These are phyloP conservation scores for Drosophila suboccidentalis DNA, from an alignment of 2,888 invertebrate genomes.

Conservation along the genomic window DNA sequence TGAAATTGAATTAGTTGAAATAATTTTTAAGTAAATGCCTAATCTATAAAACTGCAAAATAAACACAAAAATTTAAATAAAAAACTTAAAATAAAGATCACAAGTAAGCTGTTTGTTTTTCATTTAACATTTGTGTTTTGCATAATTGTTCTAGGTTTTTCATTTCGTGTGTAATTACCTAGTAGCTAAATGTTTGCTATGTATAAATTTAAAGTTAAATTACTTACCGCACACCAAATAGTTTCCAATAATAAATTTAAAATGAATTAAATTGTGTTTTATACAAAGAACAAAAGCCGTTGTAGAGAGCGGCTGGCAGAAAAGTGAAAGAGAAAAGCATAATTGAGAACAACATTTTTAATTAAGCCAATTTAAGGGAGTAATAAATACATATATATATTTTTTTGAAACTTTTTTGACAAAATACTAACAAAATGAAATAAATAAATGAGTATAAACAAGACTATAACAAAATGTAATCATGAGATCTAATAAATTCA, in stretches of 20 bases:
- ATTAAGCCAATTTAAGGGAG: constrained; percentile 80
- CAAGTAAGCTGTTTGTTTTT: constrained; percentile 47
- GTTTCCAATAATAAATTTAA: constrained; percentile 62
- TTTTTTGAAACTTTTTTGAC: constrained; percentile 84
- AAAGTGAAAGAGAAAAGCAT: constrained; percentile 39
- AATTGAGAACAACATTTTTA: constrained; percentile 71
- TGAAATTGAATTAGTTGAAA: constrained; percentile 60
- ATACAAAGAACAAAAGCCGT: constrained; percentile 49
- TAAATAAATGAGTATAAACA: constrained; percentile 23
- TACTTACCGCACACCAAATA: constrained; percentile 43
- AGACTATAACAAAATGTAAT: background rate
- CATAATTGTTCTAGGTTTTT: constrained; percentile 27
- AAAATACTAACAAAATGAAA: constrained; percentile 58
- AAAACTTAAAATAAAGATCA: constrained; percentile 46
- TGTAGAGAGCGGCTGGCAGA: constrained; percentile 41
- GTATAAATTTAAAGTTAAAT: constrained; percentile 38
- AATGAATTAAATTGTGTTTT: constrained; percentile 63
- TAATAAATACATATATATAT: constrained; percentile 81
- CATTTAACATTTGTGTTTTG: constrained; percentile 26
- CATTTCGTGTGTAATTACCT: constrained; percentile 42
- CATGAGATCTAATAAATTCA: constrained; percentile 34
- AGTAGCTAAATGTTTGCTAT: constrained; percentile 59
- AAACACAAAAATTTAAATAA: constrained; percentile 38
- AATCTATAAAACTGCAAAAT: constrained; percentile 64
- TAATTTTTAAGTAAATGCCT: constrained; percentile 70